A percentile compares a stretch with the other conserved stretches of the same genome.
Evolutionary conservation across 1,140 invertebrate genomes (phyloP).

Genomic region (Ctenoplectra terminalis): DNA sequence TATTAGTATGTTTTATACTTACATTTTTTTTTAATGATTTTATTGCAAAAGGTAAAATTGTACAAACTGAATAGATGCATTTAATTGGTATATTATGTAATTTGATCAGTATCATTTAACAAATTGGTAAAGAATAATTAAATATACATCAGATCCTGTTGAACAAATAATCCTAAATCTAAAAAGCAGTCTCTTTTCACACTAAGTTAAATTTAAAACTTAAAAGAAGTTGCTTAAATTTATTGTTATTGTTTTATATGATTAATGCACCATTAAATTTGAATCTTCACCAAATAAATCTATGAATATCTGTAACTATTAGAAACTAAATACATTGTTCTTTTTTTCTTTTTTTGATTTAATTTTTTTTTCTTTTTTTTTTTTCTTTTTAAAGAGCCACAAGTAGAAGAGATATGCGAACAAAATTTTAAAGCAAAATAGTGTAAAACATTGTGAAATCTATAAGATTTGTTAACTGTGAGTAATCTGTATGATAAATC

Average conservation of each 20-base stretch:
- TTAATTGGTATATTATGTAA: conserved; percentile 22
- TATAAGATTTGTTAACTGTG: conserved; percentile 43
- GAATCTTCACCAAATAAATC: conserved; percentile 27
- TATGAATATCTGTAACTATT: conserved; percentile 28
- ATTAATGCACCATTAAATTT: conserved; percentile 33
- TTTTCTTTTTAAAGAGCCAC: conserved; percentile 16
- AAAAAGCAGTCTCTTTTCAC: conserved; percentile 64
- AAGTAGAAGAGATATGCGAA: conserved; percentile 16
- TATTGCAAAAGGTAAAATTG: conserved; percentile 38
- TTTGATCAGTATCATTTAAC: conserved; percentile 6
- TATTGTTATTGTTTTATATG: conserved; percentile 29
- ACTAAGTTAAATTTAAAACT: conserved; percentile 35
- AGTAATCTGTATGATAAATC: conserved; percentile 54
- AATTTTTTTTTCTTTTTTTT: conserved; percentile 4
- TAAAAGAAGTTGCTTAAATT: conserved; percentile 28
- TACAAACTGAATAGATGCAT: conserved; percentile 34
- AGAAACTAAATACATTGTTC: conserved; percentile 32
- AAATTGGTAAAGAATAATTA: conserved; percentile 21
- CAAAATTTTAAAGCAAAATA: conserved; percentile 36
- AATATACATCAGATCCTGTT: conserved; percentile 34
- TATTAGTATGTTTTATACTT: conserved; percentile 52
- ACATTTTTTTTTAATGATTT: conserved; percentile 49
- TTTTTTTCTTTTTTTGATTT: conserved; percentile 1
- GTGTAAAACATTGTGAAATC: conserved; percentile 41
- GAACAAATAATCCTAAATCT: conserved; percentile 32